Percentiles rank a stretch among this genome's conserved stretches.
These are phyloP conservation scores for Dasyurus viverrinus DNA, from an alignment of 2,113 vertebrate genomes.

Conservation along the genomic window DNA sequence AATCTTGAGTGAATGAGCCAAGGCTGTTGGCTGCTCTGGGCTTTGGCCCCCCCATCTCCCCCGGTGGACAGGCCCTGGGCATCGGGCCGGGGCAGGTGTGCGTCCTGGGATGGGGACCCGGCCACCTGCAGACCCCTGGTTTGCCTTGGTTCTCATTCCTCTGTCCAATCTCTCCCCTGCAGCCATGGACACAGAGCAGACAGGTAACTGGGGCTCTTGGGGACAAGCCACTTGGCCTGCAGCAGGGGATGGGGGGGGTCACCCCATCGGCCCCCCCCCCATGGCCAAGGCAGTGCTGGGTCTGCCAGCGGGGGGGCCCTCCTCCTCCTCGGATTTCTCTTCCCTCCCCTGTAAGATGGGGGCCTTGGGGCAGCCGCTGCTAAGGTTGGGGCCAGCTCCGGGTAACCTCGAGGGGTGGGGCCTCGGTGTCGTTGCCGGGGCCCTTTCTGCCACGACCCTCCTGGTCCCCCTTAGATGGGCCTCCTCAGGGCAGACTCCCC, in stretches of 20 bases:
- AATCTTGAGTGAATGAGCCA: background rate
- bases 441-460: background rate
- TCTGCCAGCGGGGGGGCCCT: background rate
- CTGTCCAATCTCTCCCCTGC: constrained; percentile 88
- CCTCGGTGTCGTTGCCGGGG: too few species aligned
- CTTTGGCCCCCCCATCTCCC: background rate
- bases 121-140: background rate
- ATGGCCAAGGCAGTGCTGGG: too few species aligned
- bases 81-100: background rate
- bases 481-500: background rate
- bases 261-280: background rate
- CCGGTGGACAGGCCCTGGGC: too few species aligned
- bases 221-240: background rate
- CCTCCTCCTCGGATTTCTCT: background rate
- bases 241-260: background rate
- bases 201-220: constrained; percentile 89
- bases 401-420: background rate
- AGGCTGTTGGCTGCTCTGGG: background rate
- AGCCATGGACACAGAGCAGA: constrained; percentile 98
- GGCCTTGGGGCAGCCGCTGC: too few species aligned
- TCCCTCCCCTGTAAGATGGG: background rate
- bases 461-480: background rate
- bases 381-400: background rate
- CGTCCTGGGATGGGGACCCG: background rate
- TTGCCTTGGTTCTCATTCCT: constrained; percentile 74